Conservation (phyloP, 2,113 vertebrate species). For the Ascaphus truei region DNA sequence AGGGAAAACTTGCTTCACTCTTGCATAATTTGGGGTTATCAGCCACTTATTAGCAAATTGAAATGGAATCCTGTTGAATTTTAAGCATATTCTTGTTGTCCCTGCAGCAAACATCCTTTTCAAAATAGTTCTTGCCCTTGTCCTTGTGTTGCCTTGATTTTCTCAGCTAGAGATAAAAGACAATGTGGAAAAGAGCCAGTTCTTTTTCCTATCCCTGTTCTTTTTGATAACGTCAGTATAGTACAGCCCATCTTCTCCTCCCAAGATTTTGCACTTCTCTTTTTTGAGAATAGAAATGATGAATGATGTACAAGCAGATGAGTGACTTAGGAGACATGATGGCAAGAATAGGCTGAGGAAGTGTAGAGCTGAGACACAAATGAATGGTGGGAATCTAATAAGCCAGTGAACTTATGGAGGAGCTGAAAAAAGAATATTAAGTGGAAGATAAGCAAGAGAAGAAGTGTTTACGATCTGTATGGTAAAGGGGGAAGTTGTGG, state of each 20-base stretch:
- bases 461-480: too few relatives aligned
- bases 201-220: background rate
- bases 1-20: background rate
- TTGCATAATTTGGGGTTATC: background rate
- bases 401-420: too few relatives aligned
- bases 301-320: too few relatives aligned
- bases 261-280: background rate
- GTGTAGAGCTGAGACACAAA: too few relatives aligned
- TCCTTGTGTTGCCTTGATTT: background rate
- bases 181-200: slow-evolving; percentile 5
- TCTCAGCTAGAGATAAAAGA: background rate
- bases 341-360: too few relatives aligned
- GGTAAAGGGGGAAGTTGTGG: too few relatives aligned
- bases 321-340: too few relatives aligned
- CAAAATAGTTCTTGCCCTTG: background rate
- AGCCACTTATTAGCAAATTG: background rate
- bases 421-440: too few relatives aligned
- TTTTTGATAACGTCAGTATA: background rate
- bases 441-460: too few relatives aligned
- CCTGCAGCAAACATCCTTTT: slow-evolving; percentile 2
- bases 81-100: background rate
- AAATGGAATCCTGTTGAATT: background rate
- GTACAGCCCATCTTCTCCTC: background rate
- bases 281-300: background rate
- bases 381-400: too few relatives aligned